Evolutionary conservation across 2,113 vertebrate genomes (phyloP).

Genomic region (Ia io): DNA sequence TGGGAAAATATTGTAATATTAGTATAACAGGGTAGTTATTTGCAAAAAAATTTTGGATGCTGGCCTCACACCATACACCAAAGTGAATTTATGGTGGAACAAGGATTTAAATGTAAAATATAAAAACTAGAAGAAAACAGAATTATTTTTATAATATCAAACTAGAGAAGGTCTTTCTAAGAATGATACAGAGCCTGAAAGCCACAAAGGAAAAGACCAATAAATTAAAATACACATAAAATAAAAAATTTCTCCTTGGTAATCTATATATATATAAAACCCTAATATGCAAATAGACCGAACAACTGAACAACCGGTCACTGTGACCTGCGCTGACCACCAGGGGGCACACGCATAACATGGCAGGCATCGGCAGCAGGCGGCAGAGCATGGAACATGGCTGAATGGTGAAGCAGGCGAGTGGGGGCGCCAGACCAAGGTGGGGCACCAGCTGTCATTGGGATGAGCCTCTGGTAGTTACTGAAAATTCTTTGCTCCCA

Average conservation of each 20-base stretch:
- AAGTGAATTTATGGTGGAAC: not conserved
- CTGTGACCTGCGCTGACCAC: too few species aligned
- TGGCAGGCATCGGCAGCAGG: too few species aligned
- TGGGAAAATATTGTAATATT: not conserved
- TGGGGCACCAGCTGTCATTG: too few species aligned
- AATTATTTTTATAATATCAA: not conserved
- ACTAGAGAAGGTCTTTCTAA: not conserved
- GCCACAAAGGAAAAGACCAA: not conserved
- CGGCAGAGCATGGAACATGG: too few species aligned
- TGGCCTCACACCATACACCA: not conserved
- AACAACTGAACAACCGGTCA: too few species aligned
- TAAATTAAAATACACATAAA: not conserved
- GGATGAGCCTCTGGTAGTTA: too few species aligned
- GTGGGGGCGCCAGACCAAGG: too few species aligned
- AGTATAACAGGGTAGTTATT: not conserved
- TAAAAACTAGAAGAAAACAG: conserved; percentile 8
- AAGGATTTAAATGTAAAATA: conserved; percentile 11
- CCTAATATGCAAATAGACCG: too few species aligned
- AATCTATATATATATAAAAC: not conserved
- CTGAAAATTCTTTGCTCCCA: too few species aligned
- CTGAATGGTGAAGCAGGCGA: too few species aligned
- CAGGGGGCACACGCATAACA: too few species aligned
- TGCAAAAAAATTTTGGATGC: not conserved
- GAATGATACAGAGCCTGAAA: not conserved
- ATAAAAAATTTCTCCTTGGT: not conserved